Base-by-base conservation (phyloP, 1,140 invertebrate species). In the Zaprionus africanus region DNA sequence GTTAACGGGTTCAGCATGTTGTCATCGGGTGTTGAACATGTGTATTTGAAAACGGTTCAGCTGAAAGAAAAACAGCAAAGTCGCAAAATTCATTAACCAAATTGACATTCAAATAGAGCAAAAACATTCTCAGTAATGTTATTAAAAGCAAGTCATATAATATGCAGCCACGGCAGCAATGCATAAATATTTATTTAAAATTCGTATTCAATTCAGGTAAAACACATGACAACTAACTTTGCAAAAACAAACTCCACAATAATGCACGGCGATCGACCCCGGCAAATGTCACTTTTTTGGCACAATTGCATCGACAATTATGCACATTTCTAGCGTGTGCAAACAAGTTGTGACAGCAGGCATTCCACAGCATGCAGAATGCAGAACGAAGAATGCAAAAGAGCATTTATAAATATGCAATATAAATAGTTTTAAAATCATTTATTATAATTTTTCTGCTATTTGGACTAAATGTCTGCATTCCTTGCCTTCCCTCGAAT, bases 1-100 rank as follows among this genome's bases (percentile, higher is more conserved):
- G 85, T 58, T 38, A 90, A 73, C 43, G 82, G 86, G 60, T 85
- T 90, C 72, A 85, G 71, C 85, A 90, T 90, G 79, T 90, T 90
- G 85, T 85, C 86, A 74, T 78, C 66, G 62, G 73, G 75, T 90
- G 57, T 74, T 60, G 60, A 53, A 72, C 81, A 81, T 83, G 80
- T 74, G 9, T 43, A 41, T 74, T 6, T 26, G 31, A 61, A 88
- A 69, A 17, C 38, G 15, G 64, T 76, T 90, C 62, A 85, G 41
- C 85, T 88, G 65, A 13, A 86, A 85, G 49, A 53, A 56, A 58
- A 19, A 22, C 13, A 66, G 24, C 38, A 75, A 63, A 68, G 65
- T 73, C 63, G 66, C 62, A 70, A 64, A 83, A 73, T 88, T 78
- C 78, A 88, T 87, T 87, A 81, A 76, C 64, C 61, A 78, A 78